A percentile compares a stretch with the other conserved stretches of the same genome.
phyloP scores from a whole-genome alignment of 2,797 vertebrate genomes.

The Serranus cabrilla region DNA sequence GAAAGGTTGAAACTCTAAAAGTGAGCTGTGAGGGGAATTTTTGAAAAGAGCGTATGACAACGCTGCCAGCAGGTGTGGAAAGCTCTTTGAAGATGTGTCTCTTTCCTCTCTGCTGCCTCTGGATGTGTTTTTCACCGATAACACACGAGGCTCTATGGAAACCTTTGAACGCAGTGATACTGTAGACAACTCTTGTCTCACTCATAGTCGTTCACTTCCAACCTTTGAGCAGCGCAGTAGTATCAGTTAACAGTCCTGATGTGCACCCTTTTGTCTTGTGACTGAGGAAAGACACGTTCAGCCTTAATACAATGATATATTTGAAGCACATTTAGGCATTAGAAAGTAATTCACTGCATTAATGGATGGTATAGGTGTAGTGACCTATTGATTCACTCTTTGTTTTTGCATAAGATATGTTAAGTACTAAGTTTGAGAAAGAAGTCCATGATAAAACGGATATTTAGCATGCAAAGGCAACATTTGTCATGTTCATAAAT shows the following conservation, averaged over 20 bases:
- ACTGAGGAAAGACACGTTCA: constrained; percentile 8
- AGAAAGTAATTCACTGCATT: constrained; percentile 11
- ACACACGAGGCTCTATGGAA: constrained; percentile 35
- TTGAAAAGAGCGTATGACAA: constrained; percentile 33
- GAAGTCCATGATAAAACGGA: neutral
- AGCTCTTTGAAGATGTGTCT: constrained; percentile 50
- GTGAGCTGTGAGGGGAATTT: constrained; percentile 28
- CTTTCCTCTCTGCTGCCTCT: constrained; percentile 23
- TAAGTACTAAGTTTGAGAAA: neutral
- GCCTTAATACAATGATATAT: constrained; percentile 12
- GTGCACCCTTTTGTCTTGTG: constrained; percentile 14
- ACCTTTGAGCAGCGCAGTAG: constrained; percentile 39
- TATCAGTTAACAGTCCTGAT: constrained; percentile 44
- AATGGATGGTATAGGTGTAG: constrained; percentile 8
- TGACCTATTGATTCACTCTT: neutral
- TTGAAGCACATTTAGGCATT: constrained; percentile 13
- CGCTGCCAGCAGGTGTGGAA: constrained; percentile 22
- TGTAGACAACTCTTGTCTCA: constrained; percentile 41
- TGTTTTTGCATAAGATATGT: neutral
- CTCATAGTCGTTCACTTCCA: constrained; percentile 53
- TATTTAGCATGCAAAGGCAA: neutral
- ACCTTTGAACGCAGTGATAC: constrained; percentile 60
- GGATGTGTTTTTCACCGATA: constrained; percentile 47
- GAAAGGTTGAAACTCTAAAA: constrained; percentile 28
- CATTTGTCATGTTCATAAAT: neutral